Conservation (phyloP, 2,888 invertebrate species). For the Rhogogaster chlorosoma region DNA sequence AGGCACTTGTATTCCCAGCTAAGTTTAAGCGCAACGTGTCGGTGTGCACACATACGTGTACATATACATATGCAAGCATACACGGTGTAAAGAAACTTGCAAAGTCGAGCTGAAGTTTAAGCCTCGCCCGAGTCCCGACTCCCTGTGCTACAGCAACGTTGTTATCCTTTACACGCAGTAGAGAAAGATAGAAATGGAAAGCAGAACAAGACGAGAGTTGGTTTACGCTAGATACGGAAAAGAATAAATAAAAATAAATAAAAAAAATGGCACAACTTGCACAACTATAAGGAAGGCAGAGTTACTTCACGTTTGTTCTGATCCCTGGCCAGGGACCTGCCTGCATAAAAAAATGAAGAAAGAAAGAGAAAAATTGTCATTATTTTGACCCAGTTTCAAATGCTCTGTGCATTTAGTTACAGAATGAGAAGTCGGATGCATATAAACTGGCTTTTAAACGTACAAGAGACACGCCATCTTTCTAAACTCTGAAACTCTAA, state of each 20-base stretch:
- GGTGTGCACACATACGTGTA: not conserved
- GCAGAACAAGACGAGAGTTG: not conserved
- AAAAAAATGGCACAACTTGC: not conserved
- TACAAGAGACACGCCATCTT: not conserved
- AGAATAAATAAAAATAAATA: not conserved
- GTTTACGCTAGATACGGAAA: not conserved
- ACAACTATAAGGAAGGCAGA: not conserved
- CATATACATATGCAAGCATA: not conserved
- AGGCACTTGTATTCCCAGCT: not conserved
- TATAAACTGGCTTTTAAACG: constrained; percentile 2
- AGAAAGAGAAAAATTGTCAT: not conserved
- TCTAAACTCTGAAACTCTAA: not conserved
- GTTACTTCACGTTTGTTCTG: constrained; percentile 20
- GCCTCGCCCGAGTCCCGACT: not conserved
- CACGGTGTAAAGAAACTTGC: constrained; percentile 6
- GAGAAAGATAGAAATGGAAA: not conserved
- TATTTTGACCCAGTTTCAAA: constrained; percentile 24
- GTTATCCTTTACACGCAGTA: constrained; percentile 15
- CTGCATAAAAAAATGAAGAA: not conserved
- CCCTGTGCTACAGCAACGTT: not conserved
- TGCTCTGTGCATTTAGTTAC: not conserved
- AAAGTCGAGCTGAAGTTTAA: not conserved
- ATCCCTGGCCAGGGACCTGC: not conserved
- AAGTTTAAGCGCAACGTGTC: not conserved
- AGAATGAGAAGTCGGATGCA: not conserved